These are phyloP conservation scores for Lasioglossum pauxillum DNA, from an alignment of 2,888 invertebrate genomes.

Conservation along the genomic window DNA sequence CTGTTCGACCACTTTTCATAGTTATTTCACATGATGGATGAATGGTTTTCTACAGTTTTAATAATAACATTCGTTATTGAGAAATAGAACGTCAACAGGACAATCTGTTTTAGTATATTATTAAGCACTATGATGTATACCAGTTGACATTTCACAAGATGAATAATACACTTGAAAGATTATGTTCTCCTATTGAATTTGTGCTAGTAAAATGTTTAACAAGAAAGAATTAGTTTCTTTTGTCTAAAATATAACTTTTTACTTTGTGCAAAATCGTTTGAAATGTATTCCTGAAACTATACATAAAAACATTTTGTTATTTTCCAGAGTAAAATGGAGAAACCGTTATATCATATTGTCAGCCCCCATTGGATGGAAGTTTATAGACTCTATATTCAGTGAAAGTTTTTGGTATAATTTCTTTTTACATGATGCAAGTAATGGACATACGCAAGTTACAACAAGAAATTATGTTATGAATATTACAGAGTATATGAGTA, in stretches of 20 bases:
- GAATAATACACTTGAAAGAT: background rate
- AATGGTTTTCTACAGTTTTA: background rate
- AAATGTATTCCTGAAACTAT: background rate
- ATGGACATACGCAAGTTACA: conserved; percentile 46
- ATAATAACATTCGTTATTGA: background rate
- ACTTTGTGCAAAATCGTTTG: background rate
- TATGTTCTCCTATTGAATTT: background rate
- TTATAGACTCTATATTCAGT: conserved; percentile 47
- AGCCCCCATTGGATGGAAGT: conserved; percentile 40
- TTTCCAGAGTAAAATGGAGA: conserved; percentile 68
- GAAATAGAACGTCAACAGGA: background rate
- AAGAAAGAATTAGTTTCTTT: background rate
- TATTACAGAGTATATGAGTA: conserved; percentile 56
- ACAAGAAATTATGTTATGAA: conserved; percentile 75
- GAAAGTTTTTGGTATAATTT: conserved; percentile 43
- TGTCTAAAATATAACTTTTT: background rate
- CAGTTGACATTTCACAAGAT: conserved; percentile 9
- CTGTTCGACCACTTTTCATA: background rate
- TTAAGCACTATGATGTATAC: conserved; percentile 24
- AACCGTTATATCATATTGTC: conserved; percentile 39
- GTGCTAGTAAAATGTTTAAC: background rate
- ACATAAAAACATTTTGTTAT: conserved; percentile 25
- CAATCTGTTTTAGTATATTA: background rate
- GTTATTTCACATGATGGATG: background rate
- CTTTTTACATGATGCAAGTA: conserved; percentile 28